A percentile compares a stretch with the other conserved stretches of the same genome.
phyloP scores from a whole-genome alignment of 2,113 vertebrate genomes.

The Charadrius vociferus region DNA sequence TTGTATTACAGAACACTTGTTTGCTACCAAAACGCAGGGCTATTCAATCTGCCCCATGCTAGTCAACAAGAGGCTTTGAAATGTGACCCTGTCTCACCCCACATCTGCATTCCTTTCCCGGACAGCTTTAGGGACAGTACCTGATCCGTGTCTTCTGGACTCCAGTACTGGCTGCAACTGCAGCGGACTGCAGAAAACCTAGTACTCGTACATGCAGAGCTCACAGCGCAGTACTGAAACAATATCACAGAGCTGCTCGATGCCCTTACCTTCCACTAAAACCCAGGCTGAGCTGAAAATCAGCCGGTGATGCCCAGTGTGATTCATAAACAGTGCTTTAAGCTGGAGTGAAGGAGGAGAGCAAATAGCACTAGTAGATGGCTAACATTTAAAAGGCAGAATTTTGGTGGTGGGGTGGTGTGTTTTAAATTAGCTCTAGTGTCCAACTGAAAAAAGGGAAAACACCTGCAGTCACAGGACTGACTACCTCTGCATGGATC shows the following conservation, averaged over 20 bases:
- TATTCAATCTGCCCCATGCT: neutral
- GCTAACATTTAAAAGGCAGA: neutral
- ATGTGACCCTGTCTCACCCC: neutral
- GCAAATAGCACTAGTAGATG: neutral
- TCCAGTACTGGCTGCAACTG: neutral
- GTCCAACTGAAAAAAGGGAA: neutral
- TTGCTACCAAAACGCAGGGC: neutral
- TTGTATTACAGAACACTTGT: constrained; percentile 27
- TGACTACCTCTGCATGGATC: neutral
- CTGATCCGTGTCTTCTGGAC: neutral
- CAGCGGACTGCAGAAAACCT: neutral
- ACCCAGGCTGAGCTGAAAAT: neutral
- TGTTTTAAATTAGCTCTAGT: neutral
- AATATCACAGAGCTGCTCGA: neutral
- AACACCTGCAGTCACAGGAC: neutral
- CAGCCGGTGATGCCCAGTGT: neutral
- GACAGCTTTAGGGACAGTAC: neutral
- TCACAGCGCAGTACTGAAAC: neutral
- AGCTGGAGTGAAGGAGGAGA: neutral
- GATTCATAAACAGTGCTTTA: neutral
- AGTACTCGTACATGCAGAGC: accelerated
- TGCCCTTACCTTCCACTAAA: neutral
- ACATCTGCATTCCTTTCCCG: neutral
- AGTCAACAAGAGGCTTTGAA: neutral
- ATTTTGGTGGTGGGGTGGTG: accelerated